These are phyloP conservation scores for Odobenus rosmarus DNA, from an alignment of 2,113 vertebrate species.

Conservation along the genomic window DNA sequence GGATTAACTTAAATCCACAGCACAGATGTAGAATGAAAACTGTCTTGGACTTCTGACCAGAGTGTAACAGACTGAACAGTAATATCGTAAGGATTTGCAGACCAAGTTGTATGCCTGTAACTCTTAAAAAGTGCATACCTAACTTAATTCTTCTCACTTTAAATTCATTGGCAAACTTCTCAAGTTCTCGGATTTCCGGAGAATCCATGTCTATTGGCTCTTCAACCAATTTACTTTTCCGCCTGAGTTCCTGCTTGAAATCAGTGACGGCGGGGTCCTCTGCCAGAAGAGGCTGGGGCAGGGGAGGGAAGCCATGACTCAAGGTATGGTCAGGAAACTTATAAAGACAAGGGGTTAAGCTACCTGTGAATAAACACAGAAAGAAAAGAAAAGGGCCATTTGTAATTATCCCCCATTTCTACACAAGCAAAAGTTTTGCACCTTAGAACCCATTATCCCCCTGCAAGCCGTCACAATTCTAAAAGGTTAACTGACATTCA, in stretches of 20 bases:
- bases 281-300: constrained; percentile 91
- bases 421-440: neutral
- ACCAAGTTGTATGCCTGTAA: neutral
- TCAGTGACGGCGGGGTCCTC: constrained; percentile 89
- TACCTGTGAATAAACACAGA: constrained; percentile 84
- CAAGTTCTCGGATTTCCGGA: constrained; percentile 96
- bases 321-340: constrained; percentile 96
- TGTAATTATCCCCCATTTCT: neutral
- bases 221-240: constrained; percentile 91
- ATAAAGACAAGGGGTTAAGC: constrained; percentile 95
- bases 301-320: constrained; percentile 91
- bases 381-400: neutral
- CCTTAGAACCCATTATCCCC: neutral
- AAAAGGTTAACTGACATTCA: neutral
- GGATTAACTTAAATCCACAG: neutral
- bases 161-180: constrained; percentile 98
- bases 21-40: neutral
- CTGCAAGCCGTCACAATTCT: neutral
- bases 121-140: constrained; percentile 85
- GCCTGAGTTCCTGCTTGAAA: constrained; percentile 93
- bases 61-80: neutral
- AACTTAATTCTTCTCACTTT: constrained; percentile 98
- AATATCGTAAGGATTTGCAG: neutral
- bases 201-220: constrained; percentile 95
- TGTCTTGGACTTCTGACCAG: neutral